Evolutionary conservation across 2,888 invertebrate species (phyloP), one percentile per base, ranked within the genome.

Genomic region (Nemoura dubitans): DNA sequence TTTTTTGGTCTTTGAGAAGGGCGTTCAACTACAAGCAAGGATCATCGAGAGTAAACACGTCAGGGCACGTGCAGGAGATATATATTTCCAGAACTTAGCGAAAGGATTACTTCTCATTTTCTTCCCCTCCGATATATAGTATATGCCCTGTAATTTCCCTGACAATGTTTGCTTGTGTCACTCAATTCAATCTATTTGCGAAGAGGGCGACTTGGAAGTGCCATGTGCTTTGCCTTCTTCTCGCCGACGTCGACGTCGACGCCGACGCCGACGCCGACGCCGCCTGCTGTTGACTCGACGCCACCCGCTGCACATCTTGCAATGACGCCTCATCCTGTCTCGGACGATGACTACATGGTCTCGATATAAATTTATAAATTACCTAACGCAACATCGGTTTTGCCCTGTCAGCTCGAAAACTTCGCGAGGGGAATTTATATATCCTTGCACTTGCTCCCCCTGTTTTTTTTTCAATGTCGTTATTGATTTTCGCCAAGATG

Each of bases 131-230:
- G 5, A 2, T 81, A 10, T 43, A 43, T 16, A 7, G n/a, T 5
- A 21, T 21, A 0, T 0, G 26, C 30, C 28, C n/a, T 28, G 76
- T 84, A 84, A 84, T 84, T 84, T 84, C 76, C 59, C 84, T 76
- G 84, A 84, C 84, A 84, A 84, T 84, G 84, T 84, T 84, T 84
- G 76, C 76, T n/a, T 14, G 26, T 76, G 84, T 84, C 84, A 84
- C 84, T 84, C 84, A 84, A 76, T 76, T 76, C 59, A 59, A 84
- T 84, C 84, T 84, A 84, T 84, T 84, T 84, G 84, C 84, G 28
- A 27, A 84, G 84, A 83, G 83, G 83, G 83, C 83, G 83, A 83
- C 25, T n/a, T 21, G 76, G 10, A 21, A 2, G 21, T 78, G 27
- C 26, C 28, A 10, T 28, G 27, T 28, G 26, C 78, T 78, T 25